Percentiles rank a stretch among this genome's conserved stretches.
These are phyloP conservation scores for Erynnis tages DNA, from an alignment of 2,888 invertebrate genomes.

Conservation along the genomic window DNA sequence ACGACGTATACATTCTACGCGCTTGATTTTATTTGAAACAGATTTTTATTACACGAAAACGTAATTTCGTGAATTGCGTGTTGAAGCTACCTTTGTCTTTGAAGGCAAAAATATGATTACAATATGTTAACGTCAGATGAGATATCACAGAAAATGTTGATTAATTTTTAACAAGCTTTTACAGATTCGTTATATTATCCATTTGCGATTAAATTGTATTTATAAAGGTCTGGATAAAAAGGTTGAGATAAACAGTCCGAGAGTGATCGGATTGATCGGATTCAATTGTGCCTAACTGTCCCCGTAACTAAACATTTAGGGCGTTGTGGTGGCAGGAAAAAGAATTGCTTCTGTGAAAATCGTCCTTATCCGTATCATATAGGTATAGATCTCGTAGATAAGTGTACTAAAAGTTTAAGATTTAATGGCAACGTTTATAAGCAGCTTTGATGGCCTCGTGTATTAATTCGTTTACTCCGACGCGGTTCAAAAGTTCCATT, in stretches of 20 bases:
- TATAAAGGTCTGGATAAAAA: background rate
- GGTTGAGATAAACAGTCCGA: background rate
- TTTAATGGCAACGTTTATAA: no score
- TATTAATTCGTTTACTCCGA: background rate
- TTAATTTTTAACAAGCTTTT: background rate
- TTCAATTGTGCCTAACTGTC: background rate
- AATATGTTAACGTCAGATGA: no score
- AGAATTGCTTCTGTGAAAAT: no score
- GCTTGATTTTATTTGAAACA: background rate
- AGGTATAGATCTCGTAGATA: no score
- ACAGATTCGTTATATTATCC: background rate
- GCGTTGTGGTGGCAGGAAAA: no score
- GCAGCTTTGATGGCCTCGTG: background rate
- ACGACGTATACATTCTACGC: constrained; percentile 35
- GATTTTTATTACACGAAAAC: background rate
- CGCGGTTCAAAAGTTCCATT: background rate
- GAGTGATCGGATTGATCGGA: background rate
- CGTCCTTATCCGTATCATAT: no score
- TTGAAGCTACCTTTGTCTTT: no score
- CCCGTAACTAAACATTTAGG: background rate
- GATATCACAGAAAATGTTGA: no score
- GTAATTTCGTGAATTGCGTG: no score
- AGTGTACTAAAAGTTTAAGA: no score
- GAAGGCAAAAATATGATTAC: no score
- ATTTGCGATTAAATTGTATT: background rate